Conservation (phyloP, 2,888 invertebrate genomes). For the Acheta domesticus region DNA sequence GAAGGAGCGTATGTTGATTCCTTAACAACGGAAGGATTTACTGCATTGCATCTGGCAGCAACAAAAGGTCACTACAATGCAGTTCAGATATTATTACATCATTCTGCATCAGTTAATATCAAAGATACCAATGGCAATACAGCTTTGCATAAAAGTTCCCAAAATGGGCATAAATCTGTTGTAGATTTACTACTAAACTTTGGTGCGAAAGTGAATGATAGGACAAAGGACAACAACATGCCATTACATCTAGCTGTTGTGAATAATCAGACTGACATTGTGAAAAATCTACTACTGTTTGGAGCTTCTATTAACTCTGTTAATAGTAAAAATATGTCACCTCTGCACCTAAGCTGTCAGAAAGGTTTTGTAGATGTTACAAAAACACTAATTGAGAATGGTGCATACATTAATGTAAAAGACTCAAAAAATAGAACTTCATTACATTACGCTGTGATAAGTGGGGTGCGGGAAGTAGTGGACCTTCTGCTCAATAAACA, state of each 20-base stretch:
- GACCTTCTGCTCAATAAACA: slow-evolving; percentile 30
- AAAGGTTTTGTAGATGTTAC: slow-evolving; percentile 31
- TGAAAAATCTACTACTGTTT: background rate
- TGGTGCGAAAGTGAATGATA: slow-evolving; percentile 18
- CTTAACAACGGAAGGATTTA: slow-evolving; percentile 7
- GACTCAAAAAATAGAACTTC: slow-evolving; percentile 25
- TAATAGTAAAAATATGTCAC: background rate
- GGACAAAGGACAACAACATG: background rate
- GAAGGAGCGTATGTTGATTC: slow-evolving; percentile 25
- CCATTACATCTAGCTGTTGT: background rate
- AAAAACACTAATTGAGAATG: slow-evolving; percentile 2
- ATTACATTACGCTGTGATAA: slow-evolving; percentile 30
- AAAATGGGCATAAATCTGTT: background rate
- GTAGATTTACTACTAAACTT: slow-evolving; percentile 4
- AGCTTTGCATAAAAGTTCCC: background rate
- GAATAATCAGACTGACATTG: background rate
- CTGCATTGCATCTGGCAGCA: background rate
- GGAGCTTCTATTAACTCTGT: background rate
- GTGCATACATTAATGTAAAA: slow-evolving; percentile 35
- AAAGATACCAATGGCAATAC: background rate
- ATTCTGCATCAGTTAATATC: background rate
- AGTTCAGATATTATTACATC: background rate
- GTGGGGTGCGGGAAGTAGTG: slow-evolving; percentile 28
- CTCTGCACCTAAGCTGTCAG: too few relatives aligned
- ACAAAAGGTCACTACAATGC: background rate